phyloP scores from a whole-genome alignment of 2,888 invertebrate genomes.

The Altica lythri region DNA sequence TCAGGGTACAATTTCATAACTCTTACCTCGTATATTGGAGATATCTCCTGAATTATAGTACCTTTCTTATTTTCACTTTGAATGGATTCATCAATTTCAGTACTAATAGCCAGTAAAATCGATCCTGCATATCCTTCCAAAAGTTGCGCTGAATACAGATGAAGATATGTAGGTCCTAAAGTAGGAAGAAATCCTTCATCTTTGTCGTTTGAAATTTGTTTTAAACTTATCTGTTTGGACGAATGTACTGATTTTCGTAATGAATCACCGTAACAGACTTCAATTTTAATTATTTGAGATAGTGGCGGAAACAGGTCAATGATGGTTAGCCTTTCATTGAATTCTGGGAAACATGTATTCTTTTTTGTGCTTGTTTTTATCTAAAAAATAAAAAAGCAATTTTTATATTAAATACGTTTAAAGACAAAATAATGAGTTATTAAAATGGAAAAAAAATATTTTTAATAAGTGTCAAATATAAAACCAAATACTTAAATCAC shows the following conservation, averaged over 20 bases:
- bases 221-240: constrained; percentile 63
- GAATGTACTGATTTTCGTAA: constrained; percentile 57
- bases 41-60: constrained; percentile 45
- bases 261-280: constrained; percentile 60
- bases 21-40: constrained; percentile 47
- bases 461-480: no score
- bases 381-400: no score
- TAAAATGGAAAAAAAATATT: no score
- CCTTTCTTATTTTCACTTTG: constrained; percentile 28
- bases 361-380: constrained; percentile 66
- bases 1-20: neutral
- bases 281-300: constrained; percentile 73
- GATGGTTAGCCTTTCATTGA: constrained; percentile 78
- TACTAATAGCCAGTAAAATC: constrained; percentile 72
- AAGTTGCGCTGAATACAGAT: constrained; percentile 70
- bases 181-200: constrained; percentile 76
- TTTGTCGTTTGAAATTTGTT: constrained; percentile 63
- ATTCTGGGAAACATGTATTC: constrained; percentile 67
- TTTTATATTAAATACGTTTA: no score
- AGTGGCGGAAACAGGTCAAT: constrained; percentile 83
- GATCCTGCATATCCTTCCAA: constrained; percentile 72
- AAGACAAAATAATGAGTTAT: no score
- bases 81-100: constrained; percentile 59
- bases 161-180: constrained; percentile 80
- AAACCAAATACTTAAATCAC: no score